Percentiles rank a stretch among this genome's conserved stretches.
phyloP scores from a whole-genome alignment of 2,888 invertebrate genomes.

The Oscheius sp. region DNA sequence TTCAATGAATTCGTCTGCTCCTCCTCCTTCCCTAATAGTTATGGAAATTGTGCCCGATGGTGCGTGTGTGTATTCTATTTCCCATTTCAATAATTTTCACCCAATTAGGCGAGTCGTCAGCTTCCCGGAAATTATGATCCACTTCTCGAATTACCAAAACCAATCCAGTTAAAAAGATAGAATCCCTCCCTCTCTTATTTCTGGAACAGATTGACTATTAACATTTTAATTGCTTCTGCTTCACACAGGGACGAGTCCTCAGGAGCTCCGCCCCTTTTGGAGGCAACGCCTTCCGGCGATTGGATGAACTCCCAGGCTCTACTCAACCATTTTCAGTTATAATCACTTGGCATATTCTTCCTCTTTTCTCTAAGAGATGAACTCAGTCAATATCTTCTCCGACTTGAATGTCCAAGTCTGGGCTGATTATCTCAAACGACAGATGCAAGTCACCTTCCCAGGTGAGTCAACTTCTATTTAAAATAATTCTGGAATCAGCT shows the following conservation, averaged over 20 bases:
- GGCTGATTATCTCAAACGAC: conserved; percentile 53
- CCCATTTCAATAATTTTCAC: conserved; percentile 33
- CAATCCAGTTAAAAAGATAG: background rate
- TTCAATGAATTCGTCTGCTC: background rate
- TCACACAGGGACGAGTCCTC: too few species aligned
- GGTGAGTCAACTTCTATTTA: conserved; percentile 5
- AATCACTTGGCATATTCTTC: background rate
- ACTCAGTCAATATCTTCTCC: conserved; percentile 11
- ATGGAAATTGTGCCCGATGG: conserved; percentile 31
- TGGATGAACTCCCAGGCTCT: background rate
- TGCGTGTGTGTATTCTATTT: conserved; percentile 32
- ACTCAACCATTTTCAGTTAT: background rate
- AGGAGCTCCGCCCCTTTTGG: background rate
- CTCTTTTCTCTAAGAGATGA: conserved; percentile 1
- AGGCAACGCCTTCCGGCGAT: background rate
- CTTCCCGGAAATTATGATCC: conserved; percentile 16
- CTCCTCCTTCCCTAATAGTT: conserved; percentile 13
- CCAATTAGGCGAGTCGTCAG: conserved; percentile 16
- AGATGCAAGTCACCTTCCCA: conserved; percentile 28
- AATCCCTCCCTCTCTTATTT: background rate
- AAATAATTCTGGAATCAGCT: too few species aligned
- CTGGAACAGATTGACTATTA: conserved; percentile 12
- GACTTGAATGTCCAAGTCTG: conserved; percentile 36
- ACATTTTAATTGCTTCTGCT: conserved; percentile 27
- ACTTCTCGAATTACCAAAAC: background rate